Evolutionary conservation across 64 coral and sea anemone genomes (phyloP).

Genomic region (Montipora efflorescens): DNA sequence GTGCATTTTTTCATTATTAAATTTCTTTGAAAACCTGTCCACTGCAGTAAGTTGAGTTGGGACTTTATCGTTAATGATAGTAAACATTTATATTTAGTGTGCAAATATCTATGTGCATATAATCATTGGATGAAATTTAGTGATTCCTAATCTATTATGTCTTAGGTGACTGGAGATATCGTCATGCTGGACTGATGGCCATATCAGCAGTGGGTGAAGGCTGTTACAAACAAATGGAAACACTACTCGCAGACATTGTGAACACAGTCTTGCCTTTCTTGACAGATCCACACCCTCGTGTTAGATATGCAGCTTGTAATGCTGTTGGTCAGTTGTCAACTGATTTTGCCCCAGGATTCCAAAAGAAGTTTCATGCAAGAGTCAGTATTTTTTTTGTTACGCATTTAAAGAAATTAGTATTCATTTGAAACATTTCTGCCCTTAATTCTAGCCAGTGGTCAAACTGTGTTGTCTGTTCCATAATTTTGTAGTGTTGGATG

Average conservation of each 20-base stretch:
- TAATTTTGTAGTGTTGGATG: no score
- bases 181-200: constrained; percentile 98
- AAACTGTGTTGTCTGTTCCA: no score
- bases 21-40: neutral
- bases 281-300: constrained; percentile 88
- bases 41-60: no score
- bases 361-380: constrained; percentile 94
- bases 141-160: neutral
- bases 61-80: no score
- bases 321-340: constrained; percentile 95
- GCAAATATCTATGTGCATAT: no score
- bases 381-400: constrained; percentile 24
- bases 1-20: neutral
- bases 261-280: constrained; percentile 89
- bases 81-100: no score
- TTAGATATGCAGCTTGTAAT: constrained; percentile 98
- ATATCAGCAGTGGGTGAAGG: constrained; percentile 98
- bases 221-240: constrained; percentile 97
- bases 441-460: no score
- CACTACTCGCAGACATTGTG: constrained; percentile 74
- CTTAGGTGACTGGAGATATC: constrained; percentile 96
- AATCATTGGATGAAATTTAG: no score
- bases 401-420: neutral
- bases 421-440: no score
- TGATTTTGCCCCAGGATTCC: constrained; percentile 97